Conservation (phyloP, 2,888 invertebrate genomes). For the Myopa tessellatipennis region DNA sequence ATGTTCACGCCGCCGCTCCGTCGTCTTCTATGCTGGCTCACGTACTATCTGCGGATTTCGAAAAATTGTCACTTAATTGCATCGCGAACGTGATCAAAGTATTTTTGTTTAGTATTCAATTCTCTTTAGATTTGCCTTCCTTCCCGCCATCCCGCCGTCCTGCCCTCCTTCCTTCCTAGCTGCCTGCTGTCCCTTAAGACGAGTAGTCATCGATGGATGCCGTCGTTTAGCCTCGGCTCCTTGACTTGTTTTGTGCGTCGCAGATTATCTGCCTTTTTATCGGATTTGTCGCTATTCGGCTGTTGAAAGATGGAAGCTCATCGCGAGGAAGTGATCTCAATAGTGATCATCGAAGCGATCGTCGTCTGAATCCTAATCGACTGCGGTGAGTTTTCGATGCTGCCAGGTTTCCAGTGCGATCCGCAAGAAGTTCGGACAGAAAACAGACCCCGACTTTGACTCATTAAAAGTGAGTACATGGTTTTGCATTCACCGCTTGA, state of each 20-base stretch:
- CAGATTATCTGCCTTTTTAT: background rate
- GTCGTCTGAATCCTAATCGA: background rate
- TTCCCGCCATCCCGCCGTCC: background rate
- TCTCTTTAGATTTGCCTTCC: background rate
- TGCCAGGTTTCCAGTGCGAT: too few relatives aligned
- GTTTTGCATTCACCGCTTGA: too few relatives aligned
- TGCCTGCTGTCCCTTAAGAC: background rate
- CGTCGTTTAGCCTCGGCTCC: background rate
- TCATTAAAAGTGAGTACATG: too few relatives aligned
- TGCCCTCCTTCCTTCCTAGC: background rate
- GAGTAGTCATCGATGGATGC: background rate
- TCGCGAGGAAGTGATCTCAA: background rate
- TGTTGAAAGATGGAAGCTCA: background rate
- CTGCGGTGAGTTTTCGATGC: background rate
- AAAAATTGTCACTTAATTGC: constrained; percentile 67
- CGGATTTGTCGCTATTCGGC: background rate
- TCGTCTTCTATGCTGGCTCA: constrained; percentile 25
- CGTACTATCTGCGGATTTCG: constrained; percentile 48
- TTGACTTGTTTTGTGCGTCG: background rate
- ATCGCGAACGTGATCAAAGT: constrained; percentile 65
- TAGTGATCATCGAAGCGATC: too few relatives aligned
- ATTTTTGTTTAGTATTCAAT: constrained; percentile 19
- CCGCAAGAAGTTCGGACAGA: too few relatives aligned
- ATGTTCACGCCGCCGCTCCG: background rate
- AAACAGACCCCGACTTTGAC: too few relatives aligned